phyloP scores from a whole-genome alignment of 2,113 vertebrate genomes.

The Microcebus jonahi region DNA sequence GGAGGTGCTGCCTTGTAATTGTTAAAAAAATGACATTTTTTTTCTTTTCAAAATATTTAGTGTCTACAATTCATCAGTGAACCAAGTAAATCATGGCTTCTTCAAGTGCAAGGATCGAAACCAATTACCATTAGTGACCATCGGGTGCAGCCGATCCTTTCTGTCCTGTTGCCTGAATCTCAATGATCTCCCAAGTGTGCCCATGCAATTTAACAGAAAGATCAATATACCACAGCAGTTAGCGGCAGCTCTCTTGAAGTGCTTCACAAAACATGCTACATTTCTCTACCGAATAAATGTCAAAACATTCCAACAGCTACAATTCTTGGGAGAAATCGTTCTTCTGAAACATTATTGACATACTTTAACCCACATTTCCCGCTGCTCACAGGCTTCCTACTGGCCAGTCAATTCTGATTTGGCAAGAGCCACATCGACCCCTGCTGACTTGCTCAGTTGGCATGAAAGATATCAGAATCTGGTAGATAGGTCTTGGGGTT shows the following conservation, averaged over 20 bases:
- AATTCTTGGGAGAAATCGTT: slow-evolving; percentile 94
- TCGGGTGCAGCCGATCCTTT: slow-evolving; percentile 89
- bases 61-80: slow-evolving; percentile 91
- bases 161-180: slow-evolving; percentile 92
- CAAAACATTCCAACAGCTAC: slow-evolving; percentile 91
- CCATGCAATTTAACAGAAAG: slow-evolving; percentile 95
- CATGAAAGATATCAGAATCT: slow-evolving; percentile 82
- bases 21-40: slow-evolving; percentile 86
- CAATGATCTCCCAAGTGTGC: slow-evolving; percentile 92
- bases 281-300: slow-evolving; percentile 94
- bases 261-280: slow-evolving; percentile 90
- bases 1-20: slow-evolving; percentile 80
- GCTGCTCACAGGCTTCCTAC: slow-evolving; percentile 86
- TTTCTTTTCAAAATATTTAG: slow-evolving; percentile 94
- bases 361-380: slow-evolving; percentile 95
- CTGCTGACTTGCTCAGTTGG: slow-evolving; percentile 84
- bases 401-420: slow-evolving; percentile 94
- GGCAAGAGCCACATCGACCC: slow-evolving; percentile 86
- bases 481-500: slow-evolving; percentile 81
- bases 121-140: slow-evolving; percentile 98
- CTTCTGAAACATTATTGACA: slow-evolving; percentile 98
- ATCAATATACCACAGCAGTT: slow-evolving; percentile 96
- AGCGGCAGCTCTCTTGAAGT: slow-evolving; percentile 92
- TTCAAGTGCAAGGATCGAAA: slow-evolving; percentile 95
- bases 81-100: slow-evolving; percentile 90